Evolutionary conservation across 2,113 vertebrate species (phyloP).

Genomic region (Aegotheles bennettii): DNA sequence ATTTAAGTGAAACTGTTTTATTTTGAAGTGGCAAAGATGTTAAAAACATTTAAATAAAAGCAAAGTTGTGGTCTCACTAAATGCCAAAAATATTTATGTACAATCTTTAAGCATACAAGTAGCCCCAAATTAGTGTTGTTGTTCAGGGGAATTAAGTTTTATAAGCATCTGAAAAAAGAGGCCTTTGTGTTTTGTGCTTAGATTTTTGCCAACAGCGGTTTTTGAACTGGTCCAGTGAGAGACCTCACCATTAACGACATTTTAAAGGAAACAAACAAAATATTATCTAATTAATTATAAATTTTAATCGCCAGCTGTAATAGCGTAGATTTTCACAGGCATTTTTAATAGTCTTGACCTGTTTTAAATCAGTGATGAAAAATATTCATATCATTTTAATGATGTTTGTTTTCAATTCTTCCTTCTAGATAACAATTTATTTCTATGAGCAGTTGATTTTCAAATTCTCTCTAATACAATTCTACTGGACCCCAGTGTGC

Average conservation of each 20-base stretch:
- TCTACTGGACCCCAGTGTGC: neutral
- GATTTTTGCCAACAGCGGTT: slow-evolving; percentile 5
- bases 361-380: neutral
- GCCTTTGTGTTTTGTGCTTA: neutral
- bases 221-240: neutral
- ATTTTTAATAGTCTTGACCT: neutral
- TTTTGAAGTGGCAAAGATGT: neutral
- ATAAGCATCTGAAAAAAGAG: slow-evolving; percentile 35
- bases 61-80: neutral
- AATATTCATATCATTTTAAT: neutral
- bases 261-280: slow-evolving; percentile 23
- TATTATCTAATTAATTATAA: neutral
- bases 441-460: neutral
- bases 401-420: neutral
- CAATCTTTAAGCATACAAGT: neutral
- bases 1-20: neutral
- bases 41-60: neutral
- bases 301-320: neutral
- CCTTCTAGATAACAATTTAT: neutral
- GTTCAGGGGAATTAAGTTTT: slow-evolving; percentile 11
- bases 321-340: neutral
- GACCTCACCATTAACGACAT: neutral
- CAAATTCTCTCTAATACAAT: neutral
- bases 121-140: neutral
- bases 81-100: neutral